phyloP scores from a whole-genome alignment of 2,113 vertebrate genomes.

The Coryphaenoides rupestris region DNA sequence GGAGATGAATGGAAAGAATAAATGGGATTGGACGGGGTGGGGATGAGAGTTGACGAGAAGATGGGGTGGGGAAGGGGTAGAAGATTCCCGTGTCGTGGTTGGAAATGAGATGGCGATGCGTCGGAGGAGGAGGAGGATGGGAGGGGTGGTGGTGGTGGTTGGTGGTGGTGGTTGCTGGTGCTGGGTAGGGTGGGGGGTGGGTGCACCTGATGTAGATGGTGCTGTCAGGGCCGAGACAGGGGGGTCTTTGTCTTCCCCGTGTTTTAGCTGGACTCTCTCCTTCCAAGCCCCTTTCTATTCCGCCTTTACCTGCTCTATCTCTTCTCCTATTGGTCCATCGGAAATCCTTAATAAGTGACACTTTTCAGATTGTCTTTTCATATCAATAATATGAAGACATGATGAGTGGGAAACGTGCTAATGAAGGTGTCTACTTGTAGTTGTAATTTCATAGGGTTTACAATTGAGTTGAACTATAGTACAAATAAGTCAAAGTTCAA shows the following conservation, averaged over 20 bases:
- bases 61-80: no score
- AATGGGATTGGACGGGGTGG: conserved; percentile 63
- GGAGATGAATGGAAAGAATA: conserved; percentile 64
- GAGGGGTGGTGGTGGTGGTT: conserved; percentile 54
- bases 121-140: conserved; percentile 24
- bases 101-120: conserved; percentile 66
- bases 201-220: conserved; percentile 66
- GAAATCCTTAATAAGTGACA: background rate
- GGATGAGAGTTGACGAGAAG: conserved; percentile 3
- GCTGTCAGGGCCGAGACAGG: conserved; percentile 66
- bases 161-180: conserved; percentile 54
- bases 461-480: no score
- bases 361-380: no score
- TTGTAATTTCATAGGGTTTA: no score
- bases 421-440: no score
- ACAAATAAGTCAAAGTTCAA: no score
- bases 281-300: conserved; percentile 47
- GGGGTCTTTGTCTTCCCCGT: conserved; percentile 71
- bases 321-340: conserved; percentile 32
- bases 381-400: no score
- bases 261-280: conserved; percentile 61
- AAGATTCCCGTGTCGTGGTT: conserved; percentile 66
- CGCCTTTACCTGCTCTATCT: conserved; percentile 11
- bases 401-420: no score
- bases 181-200: conserved; percentile 2